These are phyloP conservation scores for Discoglossus pictus DNA, from an alignment of 2,797 vertebrate genomes.

Conservation along the genomic window DNA sequence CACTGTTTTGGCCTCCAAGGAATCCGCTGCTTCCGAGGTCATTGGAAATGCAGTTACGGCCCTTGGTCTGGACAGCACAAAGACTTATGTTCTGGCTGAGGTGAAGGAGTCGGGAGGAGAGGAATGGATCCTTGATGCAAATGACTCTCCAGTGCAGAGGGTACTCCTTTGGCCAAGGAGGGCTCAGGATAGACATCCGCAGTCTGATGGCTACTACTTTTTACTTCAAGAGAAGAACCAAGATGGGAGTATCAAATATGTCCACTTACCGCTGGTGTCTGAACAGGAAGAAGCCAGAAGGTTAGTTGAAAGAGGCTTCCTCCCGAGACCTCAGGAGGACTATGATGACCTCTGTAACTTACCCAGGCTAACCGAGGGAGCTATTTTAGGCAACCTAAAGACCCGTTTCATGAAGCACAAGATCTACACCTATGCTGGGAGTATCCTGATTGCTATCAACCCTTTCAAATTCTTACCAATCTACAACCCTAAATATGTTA, in stretches of 20 bases:
- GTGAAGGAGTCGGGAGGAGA: constrained; percentile 96
- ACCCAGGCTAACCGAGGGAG: constrained; percentile 83
- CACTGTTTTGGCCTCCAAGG: constrained; percentile 83
- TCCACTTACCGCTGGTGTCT: constrained; percentile 77
- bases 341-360: constrained; percentile 94
- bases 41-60: constrained; percentile 71
- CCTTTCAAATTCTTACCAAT: constrained; percentile 98
- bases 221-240: constrained; percentile 86
- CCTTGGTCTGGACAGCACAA: constrained; percentile 78
- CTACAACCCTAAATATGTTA: constrained; percentile 98
- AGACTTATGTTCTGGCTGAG: constrained; percentile 88
- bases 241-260: constrained; percentile 87
- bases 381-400: constrained; percentile 86
- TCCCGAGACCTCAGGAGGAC: constrained; percentile 86
- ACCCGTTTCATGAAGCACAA: constrained; percentile 90
- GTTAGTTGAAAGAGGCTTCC: constrained; percentile 87
- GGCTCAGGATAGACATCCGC: constrained; percentile 87
- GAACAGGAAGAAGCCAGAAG: constrained; percentile 76
- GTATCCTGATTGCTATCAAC: constrained; percentile 96
- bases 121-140: constrained; percentile 93
- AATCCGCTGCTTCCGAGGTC: constrained; percentile 79
- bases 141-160: constrained; percentile 89
- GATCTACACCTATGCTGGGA: constrained; percentile 96
- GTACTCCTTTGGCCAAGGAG: constrained; percentile 93
- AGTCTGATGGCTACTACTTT: constrained; percentile 90